phyloP scores from a whole-genome alignment of 2,797 vertebrate genomes.

The Simalia tracyae region DNA sequence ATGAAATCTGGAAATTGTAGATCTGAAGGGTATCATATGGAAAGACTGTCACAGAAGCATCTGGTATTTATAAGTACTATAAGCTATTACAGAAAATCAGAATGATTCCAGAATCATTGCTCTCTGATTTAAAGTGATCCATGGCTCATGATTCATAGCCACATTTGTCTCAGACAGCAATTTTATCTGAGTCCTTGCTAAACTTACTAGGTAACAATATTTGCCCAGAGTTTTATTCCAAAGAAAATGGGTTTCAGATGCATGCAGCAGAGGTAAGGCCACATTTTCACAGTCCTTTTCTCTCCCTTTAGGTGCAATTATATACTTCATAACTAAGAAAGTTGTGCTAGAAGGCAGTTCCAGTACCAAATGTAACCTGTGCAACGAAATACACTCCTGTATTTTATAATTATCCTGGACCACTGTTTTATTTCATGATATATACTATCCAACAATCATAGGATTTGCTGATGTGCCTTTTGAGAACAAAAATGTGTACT shows the following conservation, averaged over 20 bases:
- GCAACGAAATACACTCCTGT: background rate
- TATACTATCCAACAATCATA: background rate
- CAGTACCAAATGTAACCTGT: background rate
- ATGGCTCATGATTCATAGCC: background rate
- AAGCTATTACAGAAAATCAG: background rate
- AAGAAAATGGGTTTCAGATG: background rate
- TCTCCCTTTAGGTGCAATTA: background rate
- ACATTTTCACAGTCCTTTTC: background rate
- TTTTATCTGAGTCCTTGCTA: background rate
- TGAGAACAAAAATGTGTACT: background rate
- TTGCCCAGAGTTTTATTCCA: background rate
- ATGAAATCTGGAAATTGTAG: background rate
- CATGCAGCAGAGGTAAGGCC: background rate
- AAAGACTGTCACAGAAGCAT: background rate
- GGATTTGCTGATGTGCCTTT: background rate
- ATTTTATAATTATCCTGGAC: too few species aligned
- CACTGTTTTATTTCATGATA: background rate
- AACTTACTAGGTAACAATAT: background rate
- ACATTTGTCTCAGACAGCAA: background rate
- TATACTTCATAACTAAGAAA: background rate
- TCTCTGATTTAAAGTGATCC: background rate
- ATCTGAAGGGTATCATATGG: background rate
- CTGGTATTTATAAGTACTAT: background rate
- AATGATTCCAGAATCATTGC: background rate
- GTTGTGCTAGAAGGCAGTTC: background rate